Evolutionary conservation across 2,797 vertebrate species (phyloP), one percentile per base, ranked within the genome.

Genomic region (Lepilemur septentrionalis): DNA sequence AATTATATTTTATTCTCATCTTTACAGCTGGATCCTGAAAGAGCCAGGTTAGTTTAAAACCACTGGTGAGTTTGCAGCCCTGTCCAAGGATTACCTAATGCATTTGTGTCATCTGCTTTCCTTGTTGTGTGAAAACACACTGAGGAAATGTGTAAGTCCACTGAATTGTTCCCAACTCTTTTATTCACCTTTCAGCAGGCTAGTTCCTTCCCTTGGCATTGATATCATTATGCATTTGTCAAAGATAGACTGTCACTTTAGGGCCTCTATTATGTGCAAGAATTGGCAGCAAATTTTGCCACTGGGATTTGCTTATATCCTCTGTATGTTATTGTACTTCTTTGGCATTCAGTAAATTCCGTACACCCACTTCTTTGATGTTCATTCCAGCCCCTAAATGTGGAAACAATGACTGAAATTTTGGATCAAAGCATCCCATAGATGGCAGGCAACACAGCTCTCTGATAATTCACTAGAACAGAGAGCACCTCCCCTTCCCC

Each of bases 371-470:
- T 98, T 98, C 98, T 99, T 99, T 99, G 98, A 99, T 99, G 98
- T 98, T 97, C 97, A 97, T 98, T 98, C 98, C 98, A 99, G 98
- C 82, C 97, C 96, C 97, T 98, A 98, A 98, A 99, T 99, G 98
- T 99, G 98, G 98, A 99, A 99, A 99, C 99, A 99, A 99, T 99
- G 98, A 98, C 98, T 98, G 97, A 98, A 98, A 98, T 97, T 98
- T 98, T 98, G 98, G 98, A 98, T 98, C 98, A 98, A 98, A 99
- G 98, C 95, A 97, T 98, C 98, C 97, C 95, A 87, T 98, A 97
- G 98, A 99, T 96, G 98, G 98, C 97, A 98, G 95, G 97, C 98
- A 98, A 97, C 92, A 93, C 92, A 96, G 95, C 97, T 97, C 97
- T 98, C 94, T 96, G 98, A 98, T 97, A 98, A 98, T 98, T 97